Evolutionary conservation across 2,888 invertebrate genomes (phyloP).

Genomic region (Ichneumon xanthorius): DNA sequence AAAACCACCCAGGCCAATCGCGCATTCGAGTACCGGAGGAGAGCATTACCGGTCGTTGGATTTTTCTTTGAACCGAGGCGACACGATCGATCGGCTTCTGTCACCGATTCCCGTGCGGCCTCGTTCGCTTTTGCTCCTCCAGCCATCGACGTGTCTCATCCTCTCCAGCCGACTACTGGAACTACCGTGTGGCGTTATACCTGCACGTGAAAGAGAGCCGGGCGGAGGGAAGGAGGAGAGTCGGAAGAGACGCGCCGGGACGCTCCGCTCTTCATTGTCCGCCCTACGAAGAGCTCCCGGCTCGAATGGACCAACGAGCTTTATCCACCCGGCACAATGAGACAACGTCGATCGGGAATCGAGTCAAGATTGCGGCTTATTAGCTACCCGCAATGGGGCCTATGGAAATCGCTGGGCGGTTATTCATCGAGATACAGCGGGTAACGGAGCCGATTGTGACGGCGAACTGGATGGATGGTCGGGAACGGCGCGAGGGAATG

Average conservation of each 20-base stretch:
- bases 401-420: conserved; percentile 25
- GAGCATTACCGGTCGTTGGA: conserved; percentile 26
- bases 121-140: conserved; percentile 31
- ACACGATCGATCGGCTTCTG: conserved; percentile 67
- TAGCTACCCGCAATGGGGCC: conserved; percentile 28
- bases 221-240: conserved; percentile 11
- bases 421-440: not conserved
- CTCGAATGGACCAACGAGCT: conserved; percentile 32
- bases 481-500: not conserved
- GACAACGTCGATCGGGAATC: conserved; percentile 53
- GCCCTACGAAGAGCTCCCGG: conserved; percentile 12
- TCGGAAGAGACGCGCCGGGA: conserved; percentile 9
- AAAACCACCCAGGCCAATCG: not conserved
- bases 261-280: conserved; percentile 47
- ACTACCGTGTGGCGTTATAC: conserved; percentile 2
- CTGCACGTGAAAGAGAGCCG: conserved; percentile 27
- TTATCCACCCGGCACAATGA: conserved; percentile 46
- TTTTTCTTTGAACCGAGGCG: conserved; percentile 62
- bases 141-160: not conserved
- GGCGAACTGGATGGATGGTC: not conserved
- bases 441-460: conserved; percentile 3
- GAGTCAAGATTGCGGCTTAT: conserved; percentile 53
- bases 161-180: not conserved
- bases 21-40: conserved; percentile 7
- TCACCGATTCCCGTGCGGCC: conserved; percentile 65